Conservation (phyloP, 2,888 invertebrate species). For the Scotopteryx bipunctaria region DNA sequence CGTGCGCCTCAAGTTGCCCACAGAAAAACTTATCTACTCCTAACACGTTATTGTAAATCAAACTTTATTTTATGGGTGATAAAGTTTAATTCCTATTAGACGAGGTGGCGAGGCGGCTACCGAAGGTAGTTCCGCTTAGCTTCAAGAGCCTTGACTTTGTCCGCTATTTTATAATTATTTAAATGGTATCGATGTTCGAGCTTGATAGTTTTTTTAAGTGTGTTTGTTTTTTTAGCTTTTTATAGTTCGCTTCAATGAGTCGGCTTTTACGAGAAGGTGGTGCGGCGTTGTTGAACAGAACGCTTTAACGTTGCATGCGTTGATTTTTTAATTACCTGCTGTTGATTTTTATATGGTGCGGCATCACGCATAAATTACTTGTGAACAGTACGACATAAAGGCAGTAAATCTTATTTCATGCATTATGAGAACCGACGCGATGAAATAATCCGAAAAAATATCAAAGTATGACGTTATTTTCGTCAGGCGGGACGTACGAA, state of each 20-base stretch:
- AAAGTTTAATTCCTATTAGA: constrained; percentile 49
- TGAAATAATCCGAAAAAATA: constrained; percentile 26
- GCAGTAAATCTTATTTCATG: constrained; percentile 31
- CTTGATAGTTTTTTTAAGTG: constrained; percentile 23
- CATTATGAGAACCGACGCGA: constrained; percentile 27
- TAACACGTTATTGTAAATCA: constrained; percentile 43
- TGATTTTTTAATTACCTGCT: constrained; percentile 38
- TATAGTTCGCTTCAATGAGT: constrained; percentile 23
- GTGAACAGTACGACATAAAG: constrained; percentile 32
- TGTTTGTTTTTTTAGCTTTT: constrained; percentile 26
- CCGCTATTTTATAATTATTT: constrained; percentile 38
- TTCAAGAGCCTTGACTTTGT: constrained; percentile 59
- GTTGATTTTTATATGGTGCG: constrained; percentile 34
- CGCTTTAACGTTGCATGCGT: constrained; percentile 30
- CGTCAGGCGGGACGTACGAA: constrained; percentile 24
- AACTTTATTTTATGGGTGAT: constrained; percentile 48
- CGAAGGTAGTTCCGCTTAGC: constrained; percentile 42
- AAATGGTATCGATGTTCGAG: constrained; percentile 21
- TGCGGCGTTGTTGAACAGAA: constrained; percentile 29
- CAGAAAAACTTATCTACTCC: constrained; percentile 47
- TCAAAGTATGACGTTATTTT: constrained; percentile 24
- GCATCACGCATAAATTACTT: constrained; percentile 34
- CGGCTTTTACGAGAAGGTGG: constrained; percentile 29
- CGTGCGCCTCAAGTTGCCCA: constrained; percentile 52
- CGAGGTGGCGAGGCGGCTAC: constrained; percentile 40